These are phyloP conservation scores for Hipposideros larvatus DNA, from an alignment of 2,797 vertebrate genomes.

Conservation along the genomic window DNA sequence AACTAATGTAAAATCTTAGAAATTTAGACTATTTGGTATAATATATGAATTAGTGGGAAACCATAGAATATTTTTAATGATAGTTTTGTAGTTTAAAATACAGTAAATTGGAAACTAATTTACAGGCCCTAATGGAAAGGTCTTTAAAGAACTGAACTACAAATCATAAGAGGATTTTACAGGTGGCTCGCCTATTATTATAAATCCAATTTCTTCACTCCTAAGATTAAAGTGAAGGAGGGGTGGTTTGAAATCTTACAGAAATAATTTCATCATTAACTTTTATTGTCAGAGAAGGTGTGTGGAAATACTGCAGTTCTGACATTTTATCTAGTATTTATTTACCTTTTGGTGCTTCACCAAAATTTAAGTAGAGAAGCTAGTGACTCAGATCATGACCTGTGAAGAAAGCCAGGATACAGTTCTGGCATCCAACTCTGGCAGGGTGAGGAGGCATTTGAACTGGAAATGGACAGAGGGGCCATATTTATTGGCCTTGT, in stretches of 20 bases:
- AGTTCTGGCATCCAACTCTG: background rate
- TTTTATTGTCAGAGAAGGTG: background rate
- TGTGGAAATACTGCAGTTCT: background rate
- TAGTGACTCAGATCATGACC: constrained; percentile 1
- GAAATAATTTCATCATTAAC: background rate
- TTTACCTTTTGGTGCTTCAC: constrained; percentile 35
- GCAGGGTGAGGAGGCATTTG: background rate
- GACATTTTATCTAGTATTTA: background rate
- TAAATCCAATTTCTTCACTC: background rate
- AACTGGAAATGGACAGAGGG: background rate
- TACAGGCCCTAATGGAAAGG: background rate
- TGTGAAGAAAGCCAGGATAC: background rate
- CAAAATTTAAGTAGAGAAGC: constrained; percentile 7
- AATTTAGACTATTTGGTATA: background rate
- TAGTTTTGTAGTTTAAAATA: constrained; percentile 41
- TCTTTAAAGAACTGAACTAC: background rate
- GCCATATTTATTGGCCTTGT: background rate
- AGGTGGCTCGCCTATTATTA: background rate
- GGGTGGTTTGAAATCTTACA: background rate
- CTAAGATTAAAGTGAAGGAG: background rate
- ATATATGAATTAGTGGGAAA: constrained; percentile 10
- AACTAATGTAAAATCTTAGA: constrained; percentile 25
- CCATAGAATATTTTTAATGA: constrained; percentile 23
- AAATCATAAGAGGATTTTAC: background rate
- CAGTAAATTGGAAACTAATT: background rate